Conservation (phyloP, 2,888 invertebrate species). For the Pollenia amentaria region DNA sequence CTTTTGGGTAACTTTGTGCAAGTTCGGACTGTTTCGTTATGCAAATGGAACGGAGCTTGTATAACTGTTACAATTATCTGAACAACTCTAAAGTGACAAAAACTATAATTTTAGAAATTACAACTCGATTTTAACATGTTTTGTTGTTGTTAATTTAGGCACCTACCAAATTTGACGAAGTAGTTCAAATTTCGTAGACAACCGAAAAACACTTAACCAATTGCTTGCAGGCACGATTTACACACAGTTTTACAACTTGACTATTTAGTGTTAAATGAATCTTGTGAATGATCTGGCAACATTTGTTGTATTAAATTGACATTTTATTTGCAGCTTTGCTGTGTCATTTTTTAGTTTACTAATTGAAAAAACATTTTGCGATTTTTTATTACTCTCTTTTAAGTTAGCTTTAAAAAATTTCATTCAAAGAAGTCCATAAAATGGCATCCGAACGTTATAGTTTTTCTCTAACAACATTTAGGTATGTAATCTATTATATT, state of each 20-base stretch:
- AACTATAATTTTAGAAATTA: too few species aligned
- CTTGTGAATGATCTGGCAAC: not conserved
- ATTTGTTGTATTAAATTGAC: not conserved
- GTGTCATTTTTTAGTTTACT: constrained; percentile 80
- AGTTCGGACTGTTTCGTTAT: too few species aligned
- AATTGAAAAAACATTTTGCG: constrained; percentile 33
- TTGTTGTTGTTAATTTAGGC: too few species aligned
- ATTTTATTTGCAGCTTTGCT: constrained; percentile 77
- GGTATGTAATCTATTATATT: constrained; percentile 83
- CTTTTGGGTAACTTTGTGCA: too few species aligned
- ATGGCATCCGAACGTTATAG: constrained; percentile 98
- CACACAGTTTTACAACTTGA: not conserved
- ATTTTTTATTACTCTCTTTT: constrained; percentile 22
- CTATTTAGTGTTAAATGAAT: not conserved
- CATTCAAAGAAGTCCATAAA: not conserved
- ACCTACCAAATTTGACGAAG: too few species aligned
- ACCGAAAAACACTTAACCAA: too few species aligned
- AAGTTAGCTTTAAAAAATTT: constrained; percentile 30
- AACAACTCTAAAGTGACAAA: too few species aligned
- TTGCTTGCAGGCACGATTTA: too few species aligned
- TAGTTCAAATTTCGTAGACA: too few species aligned
- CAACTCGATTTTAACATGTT: too few species aligned
- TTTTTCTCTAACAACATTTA: constrained; percentile 94
- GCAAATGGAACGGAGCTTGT: too few species aligned
- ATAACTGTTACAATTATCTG: too few species aligned